Base-by-base conservation (phyloP, 2,888 invertebrate species). In the Eilema depressum region DNA sequence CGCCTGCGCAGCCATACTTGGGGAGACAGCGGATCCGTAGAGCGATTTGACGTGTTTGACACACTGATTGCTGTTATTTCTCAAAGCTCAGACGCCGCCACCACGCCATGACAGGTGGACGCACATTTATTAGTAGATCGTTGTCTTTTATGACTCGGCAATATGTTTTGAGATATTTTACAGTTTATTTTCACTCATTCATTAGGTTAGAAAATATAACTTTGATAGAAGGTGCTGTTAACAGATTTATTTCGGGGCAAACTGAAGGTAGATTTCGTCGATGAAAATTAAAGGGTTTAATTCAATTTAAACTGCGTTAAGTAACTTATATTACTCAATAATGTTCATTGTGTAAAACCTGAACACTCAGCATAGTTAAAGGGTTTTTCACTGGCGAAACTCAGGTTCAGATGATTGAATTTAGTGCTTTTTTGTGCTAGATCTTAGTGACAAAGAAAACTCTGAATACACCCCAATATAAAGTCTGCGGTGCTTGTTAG, bases 21-120 rank as follows among this genome's bases (percentile, higher is more conserved):
- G 85, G 78, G 77, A 68, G 79, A 80, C 81, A 79, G 74, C 79
- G 79, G 77, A 79, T 81, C 77, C 70, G 76, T 74, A 75, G 80
- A 81, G 78, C 81, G 79, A 81, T 78, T 84, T 83, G 80, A 83
- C 80, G 74, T 70, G 74, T 79, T 80, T 83, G 86, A 85, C 87
- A 81, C 74, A 66, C 71, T 84, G 87, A 87, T 86, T 85, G 84
- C 85, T 75, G 81, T 77, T 81, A 84, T 84, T 76, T 75, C 80
- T 82, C 85, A 84, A 84, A 84, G 85, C 75, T 33, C 63, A 78
- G 76, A 78, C 75, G 75, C 79, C 79, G 79, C 83, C 79, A 71
- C 82, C 79, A 68, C 79, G 73, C 82, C 79, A 68, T 77, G 80
- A 75, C 80, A 70, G 84, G 71, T 77, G 74, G 79, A 85, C 77